Base-by-base conservation (phyloP, 64 coral and sea anemone species). In the Astreopora myriophthalma region DNA sequence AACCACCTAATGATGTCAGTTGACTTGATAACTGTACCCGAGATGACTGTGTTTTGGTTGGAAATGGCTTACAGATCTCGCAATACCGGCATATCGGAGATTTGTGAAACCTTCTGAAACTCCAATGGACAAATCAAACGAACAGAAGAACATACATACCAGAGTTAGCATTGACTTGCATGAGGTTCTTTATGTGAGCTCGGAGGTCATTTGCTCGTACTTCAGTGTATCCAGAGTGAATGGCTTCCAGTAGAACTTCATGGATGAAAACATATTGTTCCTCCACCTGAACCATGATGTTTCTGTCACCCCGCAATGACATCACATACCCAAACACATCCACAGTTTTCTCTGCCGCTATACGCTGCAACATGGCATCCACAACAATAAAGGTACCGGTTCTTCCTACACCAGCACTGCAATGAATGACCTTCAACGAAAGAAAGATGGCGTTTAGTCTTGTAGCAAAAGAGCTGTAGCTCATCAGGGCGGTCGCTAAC, bases 201-300 rank as follows among this genome's bases (percentile, higher is more conserved):
- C 89, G 62, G 22, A 98, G 71, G 31, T 98, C 93, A 36, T 86
- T 82, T 19, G 89, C 96, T 11, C 90, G 92, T 62, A 98, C 75
- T 64, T 98, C 96, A 35, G 96, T 98, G 60, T 98, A 89, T 1
- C 92, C 96, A 75, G 92, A 85, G 20, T 89, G 87, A 3, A 98
- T 95, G 29, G 96, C 96, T 28, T 98, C 96, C 8, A 92, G 74
- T 9, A 98, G 35, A 24, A 92, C 96, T 55, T 95, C 85, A 31
- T 98, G 96, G 46, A 98, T 94, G 31, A 98, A 89, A n/a, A 98
- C 71, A 25, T 95, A 98, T 36, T 98, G 96, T 23, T 98, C 96
- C 73, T 98, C 93, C 42, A 95, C 89, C 67, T 98, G 96, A 8
- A 98, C 96, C 96, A 98, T 98, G 36, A 98, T 72, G 46, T 92